Conservation (phyloP, 2,113 vertebrate species). For the Scartelaos histophorus region DNA sequence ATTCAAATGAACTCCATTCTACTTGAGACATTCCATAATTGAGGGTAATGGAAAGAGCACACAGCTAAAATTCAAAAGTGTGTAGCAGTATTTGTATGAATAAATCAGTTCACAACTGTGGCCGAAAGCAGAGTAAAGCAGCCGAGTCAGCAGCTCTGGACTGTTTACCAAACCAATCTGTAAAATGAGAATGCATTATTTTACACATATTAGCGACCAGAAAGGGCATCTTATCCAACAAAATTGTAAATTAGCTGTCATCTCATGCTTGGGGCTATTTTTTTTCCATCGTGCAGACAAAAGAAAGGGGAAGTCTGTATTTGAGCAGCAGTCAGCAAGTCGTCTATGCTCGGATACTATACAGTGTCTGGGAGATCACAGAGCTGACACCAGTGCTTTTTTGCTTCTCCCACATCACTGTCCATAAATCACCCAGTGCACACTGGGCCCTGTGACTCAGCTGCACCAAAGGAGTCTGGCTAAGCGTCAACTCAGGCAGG, state of each 20-base stretch:
- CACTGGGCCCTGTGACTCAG: conserved; percentile 69
- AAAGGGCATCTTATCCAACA: conserved; percentile 4
- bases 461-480: conserved; percentile 65
- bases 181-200: conserved; percentile 21
- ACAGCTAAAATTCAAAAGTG: conserved; percentile 21
- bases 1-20: neutral
- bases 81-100: conserved; percentile 8
- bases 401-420: conserved; percentile 59
- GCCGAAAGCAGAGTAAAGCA: conserved; percentile 17
- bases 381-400: conserved; percentile 66
- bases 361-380: conserved; percentile 49
- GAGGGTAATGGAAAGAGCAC: conserved; percentile 39
- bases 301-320: neutral
- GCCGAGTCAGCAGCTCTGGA: conserved; percentile 29
- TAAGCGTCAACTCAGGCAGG: conserved; percentile 56
- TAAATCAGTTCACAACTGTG: conserved; percentile 13
- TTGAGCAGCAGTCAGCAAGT: conserved; percentile 49
- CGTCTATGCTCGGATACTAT: conserved; percentile 24
- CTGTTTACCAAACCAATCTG: conserved; percentile 8
- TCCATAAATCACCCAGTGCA: conserved; percentile 58
- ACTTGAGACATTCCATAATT: conserved; percentile 33
- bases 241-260: conserved; percentile 12
- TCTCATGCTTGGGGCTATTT: conserved; percentile 6
- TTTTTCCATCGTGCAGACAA: neutral
- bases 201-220: conserved; percentile 7